Base-by-base conservation (phyloP, 2,888 invertebrate genomes). In the Hofmannophila pseudospretella region DNA sequence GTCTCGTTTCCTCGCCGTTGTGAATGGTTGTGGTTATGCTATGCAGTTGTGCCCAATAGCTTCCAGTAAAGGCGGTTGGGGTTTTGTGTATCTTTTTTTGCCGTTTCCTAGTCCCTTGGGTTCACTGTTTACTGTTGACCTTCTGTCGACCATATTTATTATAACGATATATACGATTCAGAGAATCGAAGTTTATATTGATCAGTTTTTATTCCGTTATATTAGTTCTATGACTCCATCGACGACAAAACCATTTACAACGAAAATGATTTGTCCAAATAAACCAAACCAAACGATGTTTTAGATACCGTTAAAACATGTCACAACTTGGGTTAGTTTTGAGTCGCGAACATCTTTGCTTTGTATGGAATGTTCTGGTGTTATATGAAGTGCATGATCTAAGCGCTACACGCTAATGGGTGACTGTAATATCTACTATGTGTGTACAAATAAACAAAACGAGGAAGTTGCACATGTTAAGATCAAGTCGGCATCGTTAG, bases 1-100 rank as follows among this genome's bases (percentile, higher is more conserved):
- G 62, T 78, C 78, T 74, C 74, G 62, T 72, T 77, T 70, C 63
- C 67, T 71, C 79, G 47, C 61, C 57, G 57, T 67, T 70, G 78
- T 81, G 77, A 82, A 84, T 82, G 79, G 70, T 56, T 58, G 64
- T 49, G 47, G 51, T 66, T 68, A 58, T 68, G 65, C 57, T 63
- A 64, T 68, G 67, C 66, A 70, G 59, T 68, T 67, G 71, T 62
- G 60, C 65, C 64, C 64, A 70, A 72, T 70, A 69, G 54, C 58
- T 55, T 37, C 42, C 44, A 42, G 34, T 54, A 34, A 33, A 40
- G 41, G 39, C 38, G 34, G 44, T 51, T 57, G 51, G 45, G 51
- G 37, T 54, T 61, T 65, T 65, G 55, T 52, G 39, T 43, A n/a
- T 47, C 58, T 53, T 67, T 71, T 69, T 67, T 69, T 64, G 59